Evolutionary conservation across 2,888 invertebrate species (phyloP).

Genomic region (Zhengitettix transpicula): DNA sequence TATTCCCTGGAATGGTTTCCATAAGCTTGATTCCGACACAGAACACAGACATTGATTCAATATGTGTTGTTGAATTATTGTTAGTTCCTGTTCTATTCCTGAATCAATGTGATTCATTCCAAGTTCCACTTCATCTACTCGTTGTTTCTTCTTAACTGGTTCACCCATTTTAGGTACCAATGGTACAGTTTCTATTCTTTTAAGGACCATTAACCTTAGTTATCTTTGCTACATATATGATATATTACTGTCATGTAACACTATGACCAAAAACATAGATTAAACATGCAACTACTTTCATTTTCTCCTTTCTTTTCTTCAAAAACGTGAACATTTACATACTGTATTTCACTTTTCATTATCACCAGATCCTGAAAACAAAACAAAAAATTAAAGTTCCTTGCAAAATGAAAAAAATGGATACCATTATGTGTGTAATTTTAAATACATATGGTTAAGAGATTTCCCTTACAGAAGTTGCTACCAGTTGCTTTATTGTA

Average conservation of each 20-base stretch:
- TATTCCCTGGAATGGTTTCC: conserved; percentile 52
- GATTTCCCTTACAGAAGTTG: too few species aligned
- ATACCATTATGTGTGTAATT: too few species aligned
- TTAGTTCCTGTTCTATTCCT: conserved; percentile 30
- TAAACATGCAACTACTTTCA: too few species aligned
- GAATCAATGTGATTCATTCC: conserved; percentile 15
- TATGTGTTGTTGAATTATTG: conserved; percentile 45
- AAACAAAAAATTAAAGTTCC: too few species aligned
- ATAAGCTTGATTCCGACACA: conserved; percentile 49
- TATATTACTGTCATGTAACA: background rate
- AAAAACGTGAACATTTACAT: too few species aligned
- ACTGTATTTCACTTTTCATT: too few species aligned
- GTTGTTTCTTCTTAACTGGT: conserved; percentile 69
- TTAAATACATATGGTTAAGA: too few species aligned
- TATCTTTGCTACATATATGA: background rate
- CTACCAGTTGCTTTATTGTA: too few species aligned
- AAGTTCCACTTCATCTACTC: conserved; percentile 40
- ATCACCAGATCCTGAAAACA: too few species aligned
- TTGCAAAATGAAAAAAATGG: too few species aligned
- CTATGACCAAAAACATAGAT: too few species aligned
- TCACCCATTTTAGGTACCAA: conserved; percentile 54
- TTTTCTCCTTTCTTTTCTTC: too few species aligned
- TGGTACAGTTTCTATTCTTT: conserved; percentile 34
- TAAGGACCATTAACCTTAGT: conserved; percentile 39
- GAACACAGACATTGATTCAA: conserved; percentile 65